A percentile compares a stretch with the other conserved stretches of the same genome.
Conservation (phyloP, 2,888 invertebrate genomes). For the Tenthredo mesomela region DNA sequence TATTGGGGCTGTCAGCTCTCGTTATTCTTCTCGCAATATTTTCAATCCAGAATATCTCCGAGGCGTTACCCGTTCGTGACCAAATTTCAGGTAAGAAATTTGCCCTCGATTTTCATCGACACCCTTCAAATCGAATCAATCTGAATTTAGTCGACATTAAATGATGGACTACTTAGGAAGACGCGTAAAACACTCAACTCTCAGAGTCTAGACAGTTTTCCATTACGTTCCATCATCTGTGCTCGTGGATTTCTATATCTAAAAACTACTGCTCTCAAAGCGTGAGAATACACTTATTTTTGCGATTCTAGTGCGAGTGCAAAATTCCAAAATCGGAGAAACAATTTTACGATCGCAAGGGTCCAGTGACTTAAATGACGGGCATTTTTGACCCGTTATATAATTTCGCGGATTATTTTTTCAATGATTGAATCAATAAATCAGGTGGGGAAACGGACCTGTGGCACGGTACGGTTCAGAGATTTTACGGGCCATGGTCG, state of each 20-base stretch:
- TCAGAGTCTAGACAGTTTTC: constrained; percentile 7
- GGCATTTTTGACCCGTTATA: not conserved
- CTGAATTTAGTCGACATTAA: not conserved
- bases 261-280: not conserved
- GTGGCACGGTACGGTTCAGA: not conserved
- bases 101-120: not conserved
- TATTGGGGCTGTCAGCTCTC: not conserved
- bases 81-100: constrained; percentile 26
- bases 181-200: not conserved
- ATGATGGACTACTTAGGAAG: not conserved
- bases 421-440: not conserved
- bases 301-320: not conserved
- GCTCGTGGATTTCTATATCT: not conserved
- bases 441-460: constrained; percentile 19
- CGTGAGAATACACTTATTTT: not conserved
- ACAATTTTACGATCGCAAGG: no score
- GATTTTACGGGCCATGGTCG: constrained; percentile 58
- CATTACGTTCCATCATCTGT: not conserved
- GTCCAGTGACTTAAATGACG: not conserved
- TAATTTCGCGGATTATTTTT: not conserved
- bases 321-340: not conserved
- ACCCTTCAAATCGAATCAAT: not conserved
- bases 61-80: constrained; percentile 14
- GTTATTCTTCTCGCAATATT: constrained; percentile 10
- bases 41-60: not conserved